Evolutionary conservation across 2,888 invertebrate species (phyloP).

Genomic region (Drosophila anceps): DNA sequence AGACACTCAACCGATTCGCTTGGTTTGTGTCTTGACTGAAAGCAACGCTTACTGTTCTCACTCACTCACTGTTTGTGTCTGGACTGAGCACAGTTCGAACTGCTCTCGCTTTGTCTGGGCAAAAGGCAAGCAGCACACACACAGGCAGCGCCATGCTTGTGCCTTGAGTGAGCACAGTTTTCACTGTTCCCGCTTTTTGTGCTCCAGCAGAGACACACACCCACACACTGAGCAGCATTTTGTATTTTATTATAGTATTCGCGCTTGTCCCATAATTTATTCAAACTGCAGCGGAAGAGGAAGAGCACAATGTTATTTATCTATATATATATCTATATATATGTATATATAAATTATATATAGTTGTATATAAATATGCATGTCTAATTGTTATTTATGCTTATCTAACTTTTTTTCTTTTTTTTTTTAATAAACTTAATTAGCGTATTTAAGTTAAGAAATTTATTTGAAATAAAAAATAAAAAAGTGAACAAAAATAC

Average conservation of each 20-base stretch:
- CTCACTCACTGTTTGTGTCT: neutral
- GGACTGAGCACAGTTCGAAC: neutral
- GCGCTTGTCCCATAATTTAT: conserved; percentile 38
- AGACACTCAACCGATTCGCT: neutral
- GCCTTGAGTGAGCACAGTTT: conserved; percentile 13
- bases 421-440: conserved; percentile 22
- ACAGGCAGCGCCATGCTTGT: neutral
- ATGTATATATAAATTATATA: neutral
- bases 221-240: conserved; percentile 33
- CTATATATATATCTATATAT: conserved; percentile 13
- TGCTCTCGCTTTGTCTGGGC: neutral
- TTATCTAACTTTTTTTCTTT: neutral
- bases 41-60: too few species aligned
- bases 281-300: conserved; percentile 24
- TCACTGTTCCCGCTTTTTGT: conserved; percentile 27
- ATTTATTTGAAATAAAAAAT: conserved; percentile 16
- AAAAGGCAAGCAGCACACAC: neutral
- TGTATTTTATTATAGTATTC: conserved; percentile 71
- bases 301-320: conserved; percentile 37
- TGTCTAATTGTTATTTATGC: conserved; percentile 45
- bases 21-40: neutral
- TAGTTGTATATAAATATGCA: conserved; percentile 26
- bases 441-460: conserved; percentile 25
- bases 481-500: neutral
- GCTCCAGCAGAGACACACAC: conserved; percentile 25